A percentile compares a stretch with the other conserved stretches of the same genome.
Evolutionary conservation across 2,113 vertebrate genomes (phyloP).

Genomic region (Atrichornis clamosus): DNA sequence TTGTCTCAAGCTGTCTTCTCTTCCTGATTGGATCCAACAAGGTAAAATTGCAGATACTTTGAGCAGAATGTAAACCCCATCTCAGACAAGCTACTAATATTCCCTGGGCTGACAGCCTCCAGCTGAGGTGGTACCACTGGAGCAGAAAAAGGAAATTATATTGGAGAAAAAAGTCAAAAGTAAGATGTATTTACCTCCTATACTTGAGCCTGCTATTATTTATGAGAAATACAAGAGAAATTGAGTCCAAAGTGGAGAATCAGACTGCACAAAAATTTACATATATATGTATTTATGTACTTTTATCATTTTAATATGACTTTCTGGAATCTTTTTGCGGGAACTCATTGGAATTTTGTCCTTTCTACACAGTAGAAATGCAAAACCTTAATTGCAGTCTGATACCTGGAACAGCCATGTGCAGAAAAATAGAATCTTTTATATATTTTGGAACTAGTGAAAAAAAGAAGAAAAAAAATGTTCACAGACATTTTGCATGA

Average conservation of each 20-base stretch:
- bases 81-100: not conserved
- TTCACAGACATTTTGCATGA: not conserved
- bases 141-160: not conserved
- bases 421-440: not conserved
- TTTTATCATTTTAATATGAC: not conserved
- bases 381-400: not conserved
- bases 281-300: too few species aligned
- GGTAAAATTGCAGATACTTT: not conserved
- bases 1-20: not conserved
- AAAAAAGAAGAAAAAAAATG: not conserved
- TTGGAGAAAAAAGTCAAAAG: fast-evolving
- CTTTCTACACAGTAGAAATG: not conserved
- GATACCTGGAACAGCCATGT: not conserved
- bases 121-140: not conserved
- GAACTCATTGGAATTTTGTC: not conserved
- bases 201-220: fast-evolving
- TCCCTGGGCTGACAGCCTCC: not conserved
- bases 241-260: not conserved
- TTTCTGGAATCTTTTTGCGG: not conserved
- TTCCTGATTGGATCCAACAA: not conserved
- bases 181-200: not conserved
- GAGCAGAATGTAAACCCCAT: not conserved
- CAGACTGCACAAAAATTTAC: not conserved
- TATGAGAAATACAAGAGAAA: not conserved
- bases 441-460: not conserved